Evolutionary conservation across 2,113 vertebrate species (phyloP).

Genomic region (Oenanthe melanoleuca): DNA sequence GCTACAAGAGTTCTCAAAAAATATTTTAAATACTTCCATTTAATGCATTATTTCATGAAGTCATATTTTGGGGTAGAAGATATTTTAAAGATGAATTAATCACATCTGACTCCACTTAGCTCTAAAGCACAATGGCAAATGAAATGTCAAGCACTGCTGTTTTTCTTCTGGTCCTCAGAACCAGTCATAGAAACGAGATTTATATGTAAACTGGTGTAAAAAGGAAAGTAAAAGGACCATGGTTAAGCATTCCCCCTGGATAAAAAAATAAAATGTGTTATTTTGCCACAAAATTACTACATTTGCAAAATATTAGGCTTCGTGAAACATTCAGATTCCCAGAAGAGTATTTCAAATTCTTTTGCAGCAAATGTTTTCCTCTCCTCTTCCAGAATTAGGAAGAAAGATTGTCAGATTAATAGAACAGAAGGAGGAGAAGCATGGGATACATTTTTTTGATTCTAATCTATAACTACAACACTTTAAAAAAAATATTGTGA

Average conservation of each 20-base stretch:
- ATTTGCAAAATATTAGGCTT: slow-evolving; percentile 51
- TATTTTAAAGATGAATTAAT: not conserved
- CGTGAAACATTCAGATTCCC: slow-evolving; percentile 9
- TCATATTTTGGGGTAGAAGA: not conserved
- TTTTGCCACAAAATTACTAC: slow-evolving; percentile 29
- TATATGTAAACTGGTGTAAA: not conserved
- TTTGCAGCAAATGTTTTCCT: slow-evolving; percentile 2
- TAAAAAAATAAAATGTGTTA: not conserved
- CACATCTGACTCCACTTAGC: not conserved
- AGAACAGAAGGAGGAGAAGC: not conserved
- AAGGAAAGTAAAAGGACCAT: not conserved
- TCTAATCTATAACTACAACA: not conserved
- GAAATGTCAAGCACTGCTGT: too few relatives aligned
- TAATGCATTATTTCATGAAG: not conserved
- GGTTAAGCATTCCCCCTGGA: not conserved
- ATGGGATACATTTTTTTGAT: not conserved
- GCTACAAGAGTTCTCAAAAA: not conserved
- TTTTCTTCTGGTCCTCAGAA: not conserved
- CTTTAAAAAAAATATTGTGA: not conserved
- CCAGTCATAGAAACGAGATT: not conserved
- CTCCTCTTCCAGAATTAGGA: not conserved
- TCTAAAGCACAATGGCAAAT: not conserved
- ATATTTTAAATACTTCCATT: not conserved
- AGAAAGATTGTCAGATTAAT: slow-evolving; percentile 24
- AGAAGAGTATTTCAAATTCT: slow-evolving; percentile 31